Base-by-base conservation (phyloP, 23 tunicate species). In the Clavelina lepadiformis region DNA sequence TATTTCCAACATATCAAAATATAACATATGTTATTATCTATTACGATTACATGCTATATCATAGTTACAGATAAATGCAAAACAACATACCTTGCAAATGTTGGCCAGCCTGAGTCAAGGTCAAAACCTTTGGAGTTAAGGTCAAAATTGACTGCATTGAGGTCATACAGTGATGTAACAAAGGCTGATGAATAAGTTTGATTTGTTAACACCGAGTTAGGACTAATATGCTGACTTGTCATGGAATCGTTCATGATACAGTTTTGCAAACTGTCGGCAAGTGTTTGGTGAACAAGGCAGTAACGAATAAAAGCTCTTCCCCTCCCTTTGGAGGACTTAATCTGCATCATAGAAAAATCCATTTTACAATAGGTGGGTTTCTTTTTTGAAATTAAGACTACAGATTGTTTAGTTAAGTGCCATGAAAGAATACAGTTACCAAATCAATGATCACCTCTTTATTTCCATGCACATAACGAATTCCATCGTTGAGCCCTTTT, bases 61-160 rank as follows among this genome's bases (percentile, higher is more conserved):
- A n/a, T n/a, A n/a, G n/a, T n/a, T n/a, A n/a, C n/a, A n/a, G n/a
- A n/a, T n/a, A n/a, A n/a, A n/a, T n/a, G n/a, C 13, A 22, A 56
- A 22, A 65, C 2, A 13, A 19, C 56, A 64, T 28, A 89, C 97
- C 97, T 89, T 62, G 89, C 83, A 44, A 89, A 89, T 33, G 97
- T 89, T 21, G 97, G 97, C 97, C 97, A 89, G 25, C 91, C 97
- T 30, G 83, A 26, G 61, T 89, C 97, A 22, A 89, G 68, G 59
- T 89, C 97, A 76, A 69, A 89, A 47, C 97, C 97, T 75, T 81
- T 89, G 19, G 97, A 66, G 53, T 69, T 81, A 13, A 89, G 68
- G 76, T 89, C 97, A 69, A 89, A 89, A 56, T 89, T 63, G 28
- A 89, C 97, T 6, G 83, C 91, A 68, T 89, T 89, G 0, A 89